phyloP scores from a whole-genome alignment of 2,888 invertebrate species.

The Sminthurinus aureus region DNA sequence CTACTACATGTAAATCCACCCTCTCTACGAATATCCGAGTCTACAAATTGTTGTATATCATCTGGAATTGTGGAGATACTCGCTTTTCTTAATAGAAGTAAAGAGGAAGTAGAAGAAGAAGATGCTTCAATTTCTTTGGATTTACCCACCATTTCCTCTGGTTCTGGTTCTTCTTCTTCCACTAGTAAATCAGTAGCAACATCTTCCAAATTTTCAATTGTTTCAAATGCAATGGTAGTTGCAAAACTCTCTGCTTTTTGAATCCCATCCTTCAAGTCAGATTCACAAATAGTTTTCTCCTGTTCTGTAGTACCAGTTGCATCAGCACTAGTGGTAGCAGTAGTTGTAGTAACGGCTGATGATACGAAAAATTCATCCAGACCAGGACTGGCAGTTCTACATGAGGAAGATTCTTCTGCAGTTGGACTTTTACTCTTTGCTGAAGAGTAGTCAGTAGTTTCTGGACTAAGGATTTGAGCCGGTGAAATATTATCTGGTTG shows the following conservation, averaged over 20 bases:
- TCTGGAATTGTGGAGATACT: constrained; percentile 27
- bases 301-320: neutral
- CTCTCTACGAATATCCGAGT: neutral
- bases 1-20: constrained; percentile 43
- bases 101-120: neutral
- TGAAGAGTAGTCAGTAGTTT: constrained; percentile 28
- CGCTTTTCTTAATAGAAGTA: neutral
- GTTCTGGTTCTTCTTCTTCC: neutral
- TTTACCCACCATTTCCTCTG: neutral
- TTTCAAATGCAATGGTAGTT: constrained; percentile 28
- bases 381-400: constrained; percentile 40
- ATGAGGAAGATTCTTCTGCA: constrained; percentile 34
- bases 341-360: too few relatives aligned
- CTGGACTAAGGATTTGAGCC: constrained; percentile 13
- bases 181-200: neutral
- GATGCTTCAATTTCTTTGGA: constrained; percentile 32
- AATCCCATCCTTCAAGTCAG: neutral
- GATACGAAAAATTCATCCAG: constrained; percentile 31
- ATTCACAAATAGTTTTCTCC: neutral
- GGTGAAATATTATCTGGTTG: constrained; percentile 30
- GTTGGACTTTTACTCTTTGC: constrained; percentile 35
- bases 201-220: constrained; percentile 27
- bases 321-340: neutral
- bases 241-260: constrained; percentile 21
- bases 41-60: neutral